Evolutionary conservation across 2,797 vertebrate species (phyloP), one percentile per base, ranked within the genome.

Genomic region (Alca torda): DNA sequence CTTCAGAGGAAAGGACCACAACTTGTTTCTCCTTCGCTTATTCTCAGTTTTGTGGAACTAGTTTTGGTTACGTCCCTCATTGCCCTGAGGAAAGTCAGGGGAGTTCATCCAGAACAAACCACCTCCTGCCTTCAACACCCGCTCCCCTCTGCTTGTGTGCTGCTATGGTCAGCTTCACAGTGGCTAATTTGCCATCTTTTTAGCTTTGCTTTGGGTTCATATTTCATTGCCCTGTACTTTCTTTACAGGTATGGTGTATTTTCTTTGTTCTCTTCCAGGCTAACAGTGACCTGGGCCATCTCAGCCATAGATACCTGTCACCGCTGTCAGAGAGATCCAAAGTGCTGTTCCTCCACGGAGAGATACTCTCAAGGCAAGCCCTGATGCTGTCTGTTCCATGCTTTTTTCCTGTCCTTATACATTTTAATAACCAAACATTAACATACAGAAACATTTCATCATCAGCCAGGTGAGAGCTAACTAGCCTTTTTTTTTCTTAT

Each of bases 371-470:
- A 76, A 75, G n/a, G 37, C 53, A 94, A 57, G 68, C 61, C 23
- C 46, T 81, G 73, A 92, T 96, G 76, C 30, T 82, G 54, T 91
- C 94, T 94, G 78, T 96, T 96, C 86, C 75, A 65, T 92, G 89
- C n/a, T 90, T 94, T 95, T 96, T 95, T 16, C 24, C 41, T 84
- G 46, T 94, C 90, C 50, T 94, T 95, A 79, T 91, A 79, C 72
- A 94, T 97, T 97, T 97, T 95, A 97, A 96, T 93, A 96, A 95
- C 83, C 68, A 88, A 97, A 94, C 30, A 91, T 86, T 94, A 93
- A 76, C 45, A 93, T 95, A 94, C 64, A 91, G 77, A 96, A 97
- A 94, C 84, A 92, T 95, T 97, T 97, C 24, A 95, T 97, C 87
- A 92, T 84, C 95, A 95, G 37, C 33, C 89, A 96, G 80, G 91